Base-by-base conservation (phyloP, 2,888 invertebrate genomes). In the Cosmorhoe ocellata region DNA sequence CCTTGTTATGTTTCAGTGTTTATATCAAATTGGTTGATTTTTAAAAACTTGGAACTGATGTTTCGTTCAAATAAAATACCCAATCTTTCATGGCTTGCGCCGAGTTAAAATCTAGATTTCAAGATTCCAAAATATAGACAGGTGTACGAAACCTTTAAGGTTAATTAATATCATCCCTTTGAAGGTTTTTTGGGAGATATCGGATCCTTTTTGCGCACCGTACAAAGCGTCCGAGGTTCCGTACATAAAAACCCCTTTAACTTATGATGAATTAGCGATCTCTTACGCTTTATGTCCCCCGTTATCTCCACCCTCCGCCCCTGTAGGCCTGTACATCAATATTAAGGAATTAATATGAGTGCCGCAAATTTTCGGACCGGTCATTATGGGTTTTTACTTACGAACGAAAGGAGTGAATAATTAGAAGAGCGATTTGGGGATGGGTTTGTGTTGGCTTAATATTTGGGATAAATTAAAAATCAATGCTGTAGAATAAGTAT, bases 221-320 rank as follows among this genome's bases (percentile, higher is more conserved):
- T 84, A 86, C 84, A 84, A 82, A 75, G 80, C 74, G 78, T 71
- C 74, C 59, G 71, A 73, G 73, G 75, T 76, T 75, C 65, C 69
- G 81, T 81, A 84, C 85, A 84, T 89, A 90, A 89, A 88, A 89
- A 89, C 88, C 90, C 80, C 90, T 90, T 90, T 89, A 90, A 90
- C 89, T 90, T 90, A 90, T 90, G 90, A 90, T 90, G 90, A 89
- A 90, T 90, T 90, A 90, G 90, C 90, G 87, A 89, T 89, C 87
- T 89, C 84, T 85, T 88, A 82, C 85, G 87, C 80, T 87, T 86
- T 86, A 87, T 88, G 85, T 89, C 87, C 87, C 87, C 84, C 84
- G 86, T 81, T 87, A 85, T 86, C 87, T 85, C 59, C 64, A 74
- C 70, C 76, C 73, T 62, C 36, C 42, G 60, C 53, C 68, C 58